Evolutionary conservation across 2,888 invertebrate genomes (phyloP).

Genomic region (Abrostola triplasia): DNA sequence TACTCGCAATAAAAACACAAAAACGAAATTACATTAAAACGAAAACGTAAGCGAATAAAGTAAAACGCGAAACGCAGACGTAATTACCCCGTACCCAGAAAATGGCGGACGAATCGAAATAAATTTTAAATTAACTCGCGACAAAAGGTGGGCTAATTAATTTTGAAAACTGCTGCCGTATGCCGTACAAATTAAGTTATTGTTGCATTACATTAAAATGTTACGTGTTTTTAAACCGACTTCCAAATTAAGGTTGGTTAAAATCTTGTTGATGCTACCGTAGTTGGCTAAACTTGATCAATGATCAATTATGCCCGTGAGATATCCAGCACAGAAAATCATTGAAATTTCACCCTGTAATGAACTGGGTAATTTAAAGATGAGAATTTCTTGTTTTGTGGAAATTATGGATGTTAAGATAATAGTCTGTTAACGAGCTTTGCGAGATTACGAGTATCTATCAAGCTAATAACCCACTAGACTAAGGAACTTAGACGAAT

Average conservation of each 20-base stretch:
- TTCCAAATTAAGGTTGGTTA: not conserved
- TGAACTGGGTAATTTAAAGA: not conserved
- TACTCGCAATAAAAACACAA: slow-evolving; percentile 23
- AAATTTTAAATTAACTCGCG: slow-evolving; percentile 69
- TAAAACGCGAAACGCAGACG: slow-evolving; percentile 46
- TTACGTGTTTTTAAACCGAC: slow-evolving; percentile 12
- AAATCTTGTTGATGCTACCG: not conserved
- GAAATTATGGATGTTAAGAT: not conserved
- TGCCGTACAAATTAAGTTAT: slow-evolving; percentile 57
- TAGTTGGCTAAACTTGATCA: not conserved
- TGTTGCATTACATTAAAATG: slow-evolving; percentile 34
- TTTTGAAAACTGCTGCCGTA: slow-evolving; percentile 65
- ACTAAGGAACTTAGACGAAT: slow-evolving; percentile 12
- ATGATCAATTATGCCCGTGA: not conserved
- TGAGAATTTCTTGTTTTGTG: not conserved
- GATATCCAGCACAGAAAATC: not conserved
- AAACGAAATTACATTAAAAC: slow-evolving; percentile 50
- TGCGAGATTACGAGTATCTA: not conserved
- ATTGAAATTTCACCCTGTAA: not conserved
- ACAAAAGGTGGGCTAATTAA: slow-evolving; percentile 69
- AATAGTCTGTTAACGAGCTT: slow-evolving; percentile 2
- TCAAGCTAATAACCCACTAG: not conserved
- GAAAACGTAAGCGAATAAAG: slow-evolving; percentile 57
- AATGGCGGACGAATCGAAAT: slow-evolving; percentile 63
- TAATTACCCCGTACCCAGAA: slow-evolving; percentile 57